These are phyloP conservation scores for Rhombomys opimus DNA, from an alignment of 2,113 vertebrate species.

Conservation along the genomic window DNA sequence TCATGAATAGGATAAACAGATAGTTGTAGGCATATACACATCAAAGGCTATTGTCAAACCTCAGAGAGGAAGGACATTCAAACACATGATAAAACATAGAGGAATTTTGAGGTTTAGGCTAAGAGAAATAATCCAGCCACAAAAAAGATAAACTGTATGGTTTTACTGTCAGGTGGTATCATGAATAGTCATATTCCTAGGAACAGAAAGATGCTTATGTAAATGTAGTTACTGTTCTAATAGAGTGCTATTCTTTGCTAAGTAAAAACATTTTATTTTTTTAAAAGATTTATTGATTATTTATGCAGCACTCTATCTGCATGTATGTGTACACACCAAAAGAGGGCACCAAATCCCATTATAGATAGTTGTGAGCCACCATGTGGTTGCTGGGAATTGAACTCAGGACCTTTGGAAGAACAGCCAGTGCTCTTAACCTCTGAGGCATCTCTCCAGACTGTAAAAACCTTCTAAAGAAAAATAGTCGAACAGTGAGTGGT, in stretches of 20 bases:
- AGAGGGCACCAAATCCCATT: too few relatives aligned
- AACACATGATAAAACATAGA: neutral
- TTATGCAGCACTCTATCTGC: too few relatives aligned
- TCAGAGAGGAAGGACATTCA: constrained; percentile 7
- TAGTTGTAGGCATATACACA: neutral
- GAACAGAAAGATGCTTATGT: neutral
- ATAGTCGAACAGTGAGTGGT: neutral
- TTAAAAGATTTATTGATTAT: too few relatives aligned
- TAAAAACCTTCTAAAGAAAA: too few relatives aligned
- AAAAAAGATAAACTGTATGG: neutral
- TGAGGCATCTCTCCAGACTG: too few relatives aligned
- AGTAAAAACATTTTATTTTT: neutral
- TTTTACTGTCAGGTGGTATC: neutral
- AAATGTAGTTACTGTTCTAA: neutral
- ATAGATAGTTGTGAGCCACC: too few relatives aligned
- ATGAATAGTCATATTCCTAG: neutral
- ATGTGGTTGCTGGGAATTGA: too few relatives aligned
- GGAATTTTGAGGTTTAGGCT: neutral
- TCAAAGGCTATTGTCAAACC: neutral
- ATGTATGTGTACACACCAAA: too few relatives aligned
- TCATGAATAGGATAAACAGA: neutral
- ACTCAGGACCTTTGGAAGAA: too few relatives aligned
- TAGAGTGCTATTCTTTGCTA: neutral
- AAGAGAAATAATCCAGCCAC: neutral
- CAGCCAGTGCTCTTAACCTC: too few relatives aligned